Percentiles rank a stretch among this genome's conserved stretches.
These are phyloP conservation scores for Colostygia pectinataria DNA, from an alignment of 2,888 invertebrate species.

Conservation along the genomic window DNA sequence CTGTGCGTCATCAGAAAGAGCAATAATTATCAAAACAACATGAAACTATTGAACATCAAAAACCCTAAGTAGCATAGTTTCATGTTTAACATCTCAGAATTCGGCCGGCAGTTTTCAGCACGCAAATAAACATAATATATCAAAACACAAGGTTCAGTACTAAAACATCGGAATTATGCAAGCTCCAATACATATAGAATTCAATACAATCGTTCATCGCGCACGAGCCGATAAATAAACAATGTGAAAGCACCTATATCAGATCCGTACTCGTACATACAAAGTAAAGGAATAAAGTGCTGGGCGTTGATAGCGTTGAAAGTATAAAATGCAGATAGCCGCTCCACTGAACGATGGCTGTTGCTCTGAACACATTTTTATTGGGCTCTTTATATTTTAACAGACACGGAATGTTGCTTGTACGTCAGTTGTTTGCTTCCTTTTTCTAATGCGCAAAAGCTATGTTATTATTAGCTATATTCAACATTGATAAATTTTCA, in stretches of 20 bases:
- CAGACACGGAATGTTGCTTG: slow-evolving; percentile 24
- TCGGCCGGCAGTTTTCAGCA: no score
- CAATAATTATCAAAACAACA: no score
- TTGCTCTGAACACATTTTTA: slow-evolving; percentile 65
- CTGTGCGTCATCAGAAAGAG: no score
- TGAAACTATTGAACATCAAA: no score
- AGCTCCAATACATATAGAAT: slow-evolving; percentile 47
- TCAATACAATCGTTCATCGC: slow-evolving; percentile 51
- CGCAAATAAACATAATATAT: slow-evolving; percentile 14
- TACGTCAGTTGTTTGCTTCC: slow-evolving; percentile 36
- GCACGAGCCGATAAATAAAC: slow-evolving; percentile 58
- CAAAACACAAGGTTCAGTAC: slow-evolving; percentile 25
- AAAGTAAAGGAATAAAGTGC: slow-evolving; percentile 65
- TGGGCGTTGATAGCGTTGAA: slow-evolving; percentile 54
- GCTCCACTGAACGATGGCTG: slow-evolving; percentile 64
- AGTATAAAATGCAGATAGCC: slow-evolving; percentile 74
- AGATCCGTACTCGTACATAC: slow-evolving; percentile 41
- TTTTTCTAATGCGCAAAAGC: slow-evolving; percentile 31
- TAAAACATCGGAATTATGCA: slow-evolving; percentile 35
- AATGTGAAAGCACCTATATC: slow-evolving; percentile 50
- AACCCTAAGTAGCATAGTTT: no score
- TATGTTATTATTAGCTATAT: slow-evolving; percentile 30
- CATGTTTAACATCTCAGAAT: no score
- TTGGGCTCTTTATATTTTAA: slow-evolving; percentile 49
- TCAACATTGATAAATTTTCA: slow-evolving; percentile 18